Evolutionary conservation across 1,140 invertebrate species (phyloP).

Genomic region (Euura saliciscinereae): DNA sequence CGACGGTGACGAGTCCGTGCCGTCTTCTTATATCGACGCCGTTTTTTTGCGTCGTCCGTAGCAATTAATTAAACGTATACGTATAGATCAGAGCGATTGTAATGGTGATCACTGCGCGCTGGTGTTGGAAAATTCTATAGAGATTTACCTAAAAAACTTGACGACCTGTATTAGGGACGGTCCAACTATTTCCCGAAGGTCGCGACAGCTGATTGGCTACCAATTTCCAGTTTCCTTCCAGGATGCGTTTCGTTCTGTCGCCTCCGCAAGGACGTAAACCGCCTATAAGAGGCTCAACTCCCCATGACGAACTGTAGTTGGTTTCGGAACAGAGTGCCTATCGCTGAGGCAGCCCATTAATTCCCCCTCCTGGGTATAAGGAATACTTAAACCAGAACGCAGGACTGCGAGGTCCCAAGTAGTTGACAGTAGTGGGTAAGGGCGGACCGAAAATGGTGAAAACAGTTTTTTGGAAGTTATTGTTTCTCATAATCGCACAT

Average conservation of each 20-base stretch:
- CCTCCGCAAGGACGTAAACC: slow-evolving; percentile 24
- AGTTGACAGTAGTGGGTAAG: background rate
- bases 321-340: slow-evolving; percentile 3
- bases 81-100: background rate
- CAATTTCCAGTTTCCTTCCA: slow-evolving; percentile 20
- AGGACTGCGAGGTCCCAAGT: background rate
- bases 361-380: background rate
- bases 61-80: background rate
- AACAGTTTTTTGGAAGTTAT: background rate
- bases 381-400: background rate
- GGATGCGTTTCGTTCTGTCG: slow-evolving; percentile 34
- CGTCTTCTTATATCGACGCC: background rate
- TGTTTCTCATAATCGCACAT: background rate
- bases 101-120: background rate
- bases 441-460: background rate
- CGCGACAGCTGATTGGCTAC: background rate
- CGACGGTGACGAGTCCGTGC: background rate
- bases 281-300: slow-evolving; percentile 29
- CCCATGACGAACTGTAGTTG: background rate
- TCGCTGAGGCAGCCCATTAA: background rate
- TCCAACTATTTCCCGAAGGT: slow-evolving; percentile 9
- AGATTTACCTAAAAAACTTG: background rate
- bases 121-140: background rate
- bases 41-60: background rate
- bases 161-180: slow-evolving; percentile 8